phyloP scores from a whole-genome alignment of 2,888 invertebrate species.

The Marasmarcha lunaedactyla region DNA sequence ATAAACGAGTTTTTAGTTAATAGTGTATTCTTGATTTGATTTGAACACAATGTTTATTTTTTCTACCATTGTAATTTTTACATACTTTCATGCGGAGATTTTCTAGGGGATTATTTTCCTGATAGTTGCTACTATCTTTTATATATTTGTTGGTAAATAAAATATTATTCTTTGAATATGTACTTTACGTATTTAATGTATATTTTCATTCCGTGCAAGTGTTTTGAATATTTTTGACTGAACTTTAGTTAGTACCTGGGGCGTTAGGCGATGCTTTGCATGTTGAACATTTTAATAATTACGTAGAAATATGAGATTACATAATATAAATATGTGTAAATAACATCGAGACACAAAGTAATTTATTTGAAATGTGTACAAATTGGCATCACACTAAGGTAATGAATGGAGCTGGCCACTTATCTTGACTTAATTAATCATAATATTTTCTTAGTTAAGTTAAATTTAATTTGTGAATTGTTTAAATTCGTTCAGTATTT shows the following conservation, averaged over 20 bases:
- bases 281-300: conserved; percentile 25
- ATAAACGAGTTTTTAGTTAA: conserved; percentile 38
- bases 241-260: conserved; percentile 47
- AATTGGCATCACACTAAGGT: conserved; percentile 19
- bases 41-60: conserved; percentile 56
- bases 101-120: conserved; percentile 26
- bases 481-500: conserved; percentile 51
- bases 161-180: conserved; percentile 44
- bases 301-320: conserved; percentile 4
- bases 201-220: conserved; percentile 64
- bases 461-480: conserved; percentile 29
- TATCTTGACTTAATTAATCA: conserved; percentile 18
- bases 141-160: conserved; percentile 39
- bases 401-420: neutral
- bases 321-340: conserved; percentile 22
- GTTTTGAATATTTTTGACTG: conserved; percentile 47
- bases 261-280: conserved; percentile 23
- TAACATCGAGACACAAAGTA: conserved; percentile 23
- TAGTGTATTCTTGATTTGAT: conserved; percentile 30
- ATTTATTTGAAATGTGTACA: conserved; percentile 17
- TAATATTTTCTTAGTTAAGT: conserved; percentile 25
- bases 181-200: conserved; percentile 58
- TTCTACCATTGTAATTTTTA: conserved; percentile 23
- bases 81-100: conserved; percentile 48
- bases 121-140: conserved; percentile 33